Base-by-base conservation (phyloP, 2,113 vertebrate genomes). In the Sylvilagus bachmani region DNA sequence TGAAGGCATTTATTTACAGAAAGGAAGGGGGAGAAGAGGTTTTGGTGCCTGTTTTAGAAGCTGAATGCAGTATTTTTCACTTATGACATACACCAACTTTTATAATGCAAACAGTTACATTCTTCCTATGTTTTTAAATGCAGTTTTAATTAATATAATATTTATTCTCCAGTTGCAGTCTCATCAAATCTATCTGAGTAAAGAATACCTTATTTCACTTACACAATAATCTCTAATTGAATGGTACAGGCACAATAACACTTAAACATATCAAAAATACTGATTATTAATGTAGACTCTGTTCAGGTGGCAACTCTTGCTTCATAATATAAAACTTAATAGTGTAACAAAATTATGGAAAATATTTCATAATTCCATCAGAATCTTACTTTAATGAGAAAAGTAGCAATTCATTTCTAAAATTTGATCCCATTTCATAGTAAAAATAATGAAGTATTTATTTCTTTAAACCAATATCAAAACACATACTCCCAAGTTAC, bases 361-460 rank as follows among this genome's bases (percentile, higher is more conserved):
- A 96, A 29, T 94, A 79, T 92, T 92, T 94, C 31, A 90, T 73
- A 95, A 96, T 78, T 95, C 58, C 75, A 93, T 86, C 77, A 96
- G 93, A 97, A 97, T 90, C 6, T 80, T 93, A 91, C n/a, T 89
- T 86, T 83, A 96, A 86, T 89, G 94, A 93, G n/a, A 75, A 96
- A 98, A 88, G 82, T 17, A 94, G 95, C 86, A 97, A 91, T 33
- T 51, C 29, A 91, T 87, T 97, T 95, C 95, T 97, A 95, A 97
- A 92, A 91, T 74, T 44, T 92, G 36, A 95, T 91, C 21, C 83
- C 70, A 89, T 24, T 97, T 89, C 44, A 93, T 85, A 97, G 89
- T 96, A 97, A 97, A 95, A 93, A 95, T 95, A 97, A 74, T 97
- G 95, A 97, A 96, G 89, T 97, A 97, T 62, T 96, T 97, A 75